phyloP scores from a whole-genome alignment of 2,797 vertebrate genomes.

The Cyclura pinguis region DNA sequence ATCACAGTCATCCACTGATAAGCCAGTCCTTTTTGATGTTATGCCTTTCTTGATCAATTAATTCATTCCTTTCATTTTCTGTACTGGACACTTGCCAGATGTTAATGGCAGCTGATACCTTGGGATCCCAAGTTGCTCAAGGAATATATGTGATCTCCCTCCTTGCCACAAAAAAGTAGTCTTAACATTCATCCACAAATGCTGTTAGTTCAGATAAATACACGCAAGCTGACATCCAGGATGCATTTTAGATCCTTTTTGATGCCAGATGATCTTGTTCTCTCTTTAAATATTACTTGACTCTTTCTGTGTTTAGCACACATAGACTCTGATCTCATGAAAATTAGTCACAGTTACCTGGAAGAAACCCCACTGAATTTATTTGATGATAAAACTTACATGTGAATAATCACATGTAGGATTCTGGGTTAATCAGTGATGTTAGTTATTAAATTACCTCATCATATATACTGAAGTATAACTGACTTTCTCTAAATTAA shows the following conservation, averaged over 20 bases:
- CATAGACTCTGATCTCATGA: background rate
- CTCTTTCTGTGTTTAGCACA: background rate
- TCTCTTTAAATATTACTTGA: background rate
- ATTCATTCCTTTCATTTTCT: background rate
- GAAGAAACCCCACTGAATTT: background rate
- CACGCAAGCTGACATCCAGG: background rate
- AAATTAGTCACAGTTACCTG: background rate
- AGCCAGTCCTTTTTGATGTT: background rate
- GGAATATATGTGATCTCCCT: background rate
- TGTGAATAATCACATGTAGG: background rate
- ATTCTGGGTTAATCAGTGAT: background rate
- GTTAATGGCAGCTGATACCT: conserved; percentile 7
- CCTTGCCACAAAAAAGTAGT: background rate
- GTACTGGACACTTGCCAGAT: background rate
- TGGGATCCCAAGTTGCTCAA: background rate
- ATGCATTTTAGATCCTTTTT: background rate
- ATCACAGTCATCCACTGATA: background rate
- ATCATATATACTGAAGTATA: background rate
- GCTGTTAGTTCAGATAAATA: background rate
- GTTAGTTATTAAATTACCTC: background rate
- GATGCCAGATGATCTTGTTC: background rate
- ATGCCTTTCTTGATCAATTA: conserved; percentile 10
- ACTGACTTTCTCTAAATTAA: background rate
- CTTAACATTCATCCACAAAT: background rate
- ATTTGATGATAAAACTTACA: background rate